Evolutionary conservation across 2,797 vertebrate genomes (phyloP).

Genomic region (Pipistrellus kuhlii): DNA sequence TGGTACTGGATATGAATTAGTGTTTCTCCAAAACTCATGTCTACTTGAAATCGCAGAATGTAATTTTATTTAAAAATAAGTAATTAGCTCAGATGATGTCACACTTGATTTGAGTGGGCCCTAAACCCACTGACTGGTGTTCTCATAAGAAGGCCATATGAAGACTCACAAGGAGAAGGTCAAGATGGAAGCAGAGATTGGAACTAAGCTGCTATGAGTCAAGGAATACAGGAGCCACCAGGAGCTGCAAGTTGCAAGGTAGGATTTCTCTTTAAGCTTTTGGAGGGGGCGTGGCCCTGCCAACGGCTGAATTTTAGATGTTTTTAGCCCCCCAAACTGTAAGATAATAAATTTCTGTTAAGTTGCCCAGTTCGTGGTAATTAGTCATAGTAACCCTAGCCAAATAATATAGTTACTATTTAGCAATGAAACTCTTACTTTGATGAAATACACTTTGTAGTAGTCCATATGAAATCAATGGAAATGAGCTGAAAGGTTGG

Average conservation of each 20-base stretch:
- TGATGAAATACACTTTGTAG: background rate
- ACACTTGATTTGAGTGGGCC: background rate
- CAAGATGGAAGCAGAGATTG: background rate
- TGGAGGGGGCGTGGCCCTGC: background rate
- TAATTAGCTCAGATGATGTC: background rate
- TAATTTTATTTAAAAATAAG: background rate
- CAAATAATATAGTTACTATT: background rate
- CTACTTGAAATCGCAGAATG: background rate
- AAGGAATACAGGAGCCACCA: background rate
- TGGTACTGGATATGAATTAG: background rate
- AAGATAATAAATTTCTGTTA: background rate
- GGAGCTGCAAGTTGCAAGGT: background rate
- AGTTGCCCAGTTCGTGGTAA: background rate
- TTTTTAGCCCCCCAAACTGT: background rate
- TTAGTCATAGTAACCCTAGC: background rate
- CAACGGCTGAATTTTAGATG: background rate
- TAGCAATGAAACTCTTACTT: background rate
- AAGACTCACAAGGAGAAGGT: background rate
- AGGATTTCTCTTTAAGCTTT: background rate
- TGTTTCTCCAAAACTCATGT: background rate
- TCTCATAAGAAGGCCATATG: background rate
- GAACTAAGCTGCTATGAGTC: accelerated
- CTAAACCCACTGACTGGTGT: background rate
- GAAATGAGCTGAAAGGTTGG: background rate
- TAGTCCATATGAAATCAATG: background rate